These are phyloP conservation scores for Todiramphus chloris DNA, from an alignment of 2,113 vertebrate genomes.

Conservation along the genomic window DNA sequence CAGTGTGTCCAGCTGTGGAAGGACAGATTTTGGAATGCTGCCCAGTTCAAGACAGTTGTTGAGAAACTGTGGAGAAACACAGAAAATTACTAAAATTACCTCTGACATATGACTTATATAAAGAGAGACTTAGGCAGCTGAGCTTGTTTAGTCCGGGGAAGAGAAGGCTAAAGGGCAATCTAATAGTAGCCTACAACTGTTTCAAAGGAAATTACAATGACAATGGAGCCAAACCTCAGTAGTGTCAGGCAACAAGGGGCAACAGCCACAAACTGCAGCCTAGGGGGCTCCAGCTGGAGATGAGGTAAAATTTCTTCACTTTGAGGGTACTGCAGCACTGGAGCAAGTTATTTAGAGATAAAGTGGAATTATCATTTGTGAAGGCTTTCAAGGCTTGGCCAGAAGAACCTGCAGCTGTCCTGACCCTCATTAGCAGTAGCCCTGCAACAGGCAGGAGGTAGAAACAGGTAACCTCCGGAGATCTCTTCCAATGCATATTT, in stretches of 20 bases:
- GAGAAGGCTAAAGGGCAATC: not conserved
- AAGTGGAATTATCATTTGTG: not conserved
- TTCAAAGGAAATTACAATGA: not conserved
- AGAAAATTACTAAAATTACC: not conserved
- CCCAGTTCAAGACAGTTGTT: not conserved
- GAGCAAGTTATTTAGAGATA: not conserved
- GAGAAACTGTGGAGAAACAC: not conserved
- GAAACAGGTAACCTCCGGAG: not conserved
- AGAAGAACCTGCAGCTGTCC: not conserved
- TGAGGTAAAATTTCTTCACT: not conserved
- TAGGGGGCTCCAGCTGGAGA: not conserved
- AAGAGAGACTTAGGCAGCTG: not conserved
- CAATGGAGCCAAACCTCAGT: not conserved
- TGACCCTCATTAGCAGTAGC: not conserved
- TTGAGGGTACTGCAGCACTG: not conserved
- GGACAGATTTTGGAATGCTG: not conserved
- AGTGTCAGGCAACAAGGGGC: not conserved
- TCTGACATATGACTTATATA: not conserved
- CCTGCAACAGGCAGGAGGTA: not conserved
- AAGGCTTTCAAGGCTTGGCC: not conserved
- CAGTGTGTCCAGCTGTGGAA: not conserved
- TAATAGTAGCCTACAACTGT: not conserved
- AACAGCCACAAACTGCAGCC: not conserved
- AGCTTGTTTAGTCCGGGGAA: not conserved
- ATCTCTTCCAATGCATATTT: not conserved